Conservation (phyloP, 2,797 vertebrate genomes). For the Intellagama lesueurii region DNA sequence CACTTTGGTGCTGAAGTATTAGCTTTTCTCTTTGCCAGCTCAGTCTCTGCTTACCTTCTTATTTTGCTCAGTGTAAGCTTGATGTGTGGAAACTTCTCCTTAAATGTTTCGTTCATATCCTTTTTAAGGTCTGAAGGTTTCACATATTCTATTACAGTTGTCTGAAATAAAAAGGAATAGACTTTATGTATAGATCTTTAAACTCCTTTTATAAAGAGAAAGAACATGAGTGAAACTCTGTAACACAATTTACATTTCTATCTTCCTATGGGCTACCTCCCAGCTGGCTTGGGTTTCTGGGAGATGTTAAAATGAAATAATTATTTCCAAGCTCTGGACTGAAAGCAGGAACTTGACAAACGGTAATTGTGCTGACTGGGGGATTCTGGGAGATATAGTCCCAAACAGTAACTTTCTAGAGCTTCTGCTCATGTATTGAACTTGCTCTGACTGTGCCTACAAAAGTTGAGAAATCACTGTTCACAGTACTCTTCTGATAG, state of each 20-base stretch:
- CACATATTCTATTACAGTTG: conserved; percentile 97
- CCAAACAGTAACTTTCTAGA: no score
- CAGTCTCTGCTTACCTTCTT: conserved; percentile 84
- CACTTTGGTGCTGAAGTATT: neutral
- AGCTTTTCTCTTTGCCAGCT: neutral
- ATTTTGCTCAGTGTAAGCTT: conserved; percentile 97
- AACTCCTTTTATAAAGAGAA: neutral
- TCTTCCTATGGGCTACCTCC: neutral
- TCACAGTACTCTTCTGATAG: neutral
- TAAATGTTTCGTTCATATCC: conserved; percentile 98
- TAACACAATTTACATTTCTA: neutral
- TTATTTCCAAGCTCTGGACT: no score
- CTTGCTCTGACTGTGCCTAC: neutral
- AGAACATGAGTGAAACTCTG: neutral
- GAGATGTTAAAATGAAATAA: no score
- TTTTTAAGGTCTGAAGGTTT: conserved; percentile 98
- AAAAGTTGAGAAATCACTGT: neutral
- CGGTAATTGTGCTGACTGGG: no score
- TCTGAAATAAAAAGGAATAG: conserved; percentile 78
- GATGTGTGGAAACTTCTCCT: conserved; percentile 96
- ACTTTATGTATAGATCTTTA: neutral
- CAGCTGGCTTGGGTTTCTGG: neutral
- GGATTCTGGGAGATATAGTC: neutral
- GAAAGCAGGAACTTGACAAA: no score
- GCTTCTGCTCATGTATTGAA: neutral